Conservation (phyloP, 2,113 vertebrate species). For the Bothrops jararaca region DNA sequence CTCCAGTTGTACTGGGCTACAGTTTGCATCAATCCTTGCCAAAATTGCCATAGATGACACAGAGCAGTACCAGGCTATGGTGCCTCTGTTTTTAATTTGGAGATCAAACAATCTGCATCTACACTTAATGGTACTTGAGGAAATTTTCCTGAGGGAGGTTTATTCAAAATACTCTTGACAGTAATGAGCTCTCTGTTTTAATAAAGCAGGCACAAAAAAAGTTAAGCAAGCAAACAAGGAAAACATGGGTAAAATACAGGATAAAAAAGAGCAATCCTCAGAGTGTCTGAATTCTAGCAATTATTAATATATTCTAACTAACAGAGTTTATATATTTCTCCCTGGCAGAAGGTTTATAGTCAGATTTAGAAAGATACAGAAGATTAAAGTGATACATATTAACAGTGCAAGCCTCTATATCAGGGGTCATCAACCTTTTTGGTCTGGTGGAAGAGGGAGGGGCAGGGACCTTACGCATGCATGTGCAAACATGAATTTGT, state of each 20-base stretch:
- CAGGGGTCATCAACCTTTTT: too few species aligned
- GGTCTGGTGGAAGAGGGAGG: too few species aligned
- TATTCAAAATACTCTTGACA: neutral
- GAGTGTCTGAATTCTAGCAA: neutral
- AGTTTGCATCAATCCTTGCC: neutral
- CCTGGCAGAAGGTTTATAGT: neutral
- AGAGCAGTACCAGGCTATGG: neutral
- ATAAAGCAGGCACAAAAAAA: neutral
- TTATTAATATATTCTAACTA: neutral
- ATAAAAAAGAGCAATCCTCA: neutral
- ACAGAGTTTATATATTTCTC: neutral
- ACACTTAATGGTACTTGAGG: neutral
- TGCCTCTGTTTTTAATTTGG: neutral
- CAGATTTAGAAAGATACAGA: conserved; percentile 1
- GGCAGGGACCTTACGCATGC: too few species aligned
- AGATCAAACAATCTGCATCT: neutral
- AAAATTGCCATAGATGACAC: neutral
- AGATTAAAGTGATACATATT: neutral
- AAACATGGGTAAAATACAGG: neutral
- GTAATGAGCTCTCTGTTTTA: neutral
- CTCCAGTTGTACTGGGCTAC: neutral
- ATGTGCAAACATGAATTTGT: too few species aligned
- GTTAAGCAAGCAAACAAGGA: neutral
- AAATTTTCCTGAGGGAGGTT: neutral
- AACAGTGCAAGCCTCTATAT: neutral